A percentile compares a stretch with the other conserved stretches of the same genome.
Evolutionary conservation across 2,113 vertebrate genomes (phyloP).

Genomic region (Irena cyanogastra): DNA sequence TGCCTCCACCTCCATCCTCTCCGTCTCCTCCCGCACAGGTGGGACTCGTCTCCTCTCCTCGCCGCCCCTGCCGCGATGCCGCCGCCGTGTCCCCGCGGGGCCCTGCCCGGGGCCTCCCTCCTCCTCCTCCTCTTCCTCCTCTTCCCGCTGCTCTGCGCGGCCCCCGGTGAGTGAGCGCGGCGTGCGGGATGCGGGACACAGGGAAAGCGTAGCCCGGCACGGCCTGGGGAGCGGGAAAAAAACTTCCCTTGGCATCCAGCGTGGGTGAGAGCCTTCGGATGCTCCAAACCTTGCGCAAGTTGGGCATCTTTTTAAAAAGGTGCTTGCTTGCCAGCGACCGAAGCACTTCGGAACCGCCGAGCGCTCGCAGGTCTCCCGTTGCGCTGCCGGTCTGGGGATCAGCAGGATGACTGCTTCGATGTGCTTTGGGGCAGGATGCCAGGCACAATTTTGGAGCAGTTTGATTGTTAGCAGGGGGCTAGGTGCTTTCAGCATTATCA

Average conservation of each 20-base stretch:
- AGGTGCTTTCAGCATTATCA: not conserved
- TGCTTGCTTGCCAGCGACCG: not conserved
- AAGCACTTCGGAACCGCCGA: not conserved
- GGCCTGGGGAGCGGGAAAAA: too few species aligned
- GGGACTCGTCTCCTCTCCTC: not conserved
- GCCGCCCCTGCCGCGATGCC: not conserved
- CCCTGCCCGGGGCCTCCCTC: not conserved
- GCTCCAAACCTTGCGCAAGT: not conserved
- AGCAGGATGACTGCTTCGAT: not conserved
- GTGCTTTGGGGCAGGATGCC: not conserved
- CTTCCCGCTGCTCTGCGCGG: conserved; percentile 54
- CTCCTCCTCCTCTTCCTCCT: conserved; percentile 21
- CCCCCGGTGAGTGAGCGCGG: conserved; percentile 62
- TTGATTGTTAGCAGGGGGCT: not conserved
- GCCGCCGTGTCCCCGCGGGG: not conserved
- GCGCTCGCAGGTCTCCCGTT: not conserved
- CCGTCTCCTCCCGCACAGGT: not conserved
- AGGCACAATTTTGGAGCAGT: not conserved
- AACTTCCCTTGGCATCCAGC: not conserved
- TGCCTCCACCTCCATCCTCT: not conserved
- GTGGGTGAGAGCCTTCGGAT: rapidly evolving
- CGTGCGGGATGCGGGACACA: not conserved
- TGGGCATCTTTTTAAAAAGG: not conserved
- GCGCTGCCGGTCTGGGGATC: not conserved
- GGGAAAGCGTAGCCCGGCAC: rapidly evolving